Conservation (phyloP, 2,888 invertebrate species). For the Scaptomyza tumidula region DNA sequence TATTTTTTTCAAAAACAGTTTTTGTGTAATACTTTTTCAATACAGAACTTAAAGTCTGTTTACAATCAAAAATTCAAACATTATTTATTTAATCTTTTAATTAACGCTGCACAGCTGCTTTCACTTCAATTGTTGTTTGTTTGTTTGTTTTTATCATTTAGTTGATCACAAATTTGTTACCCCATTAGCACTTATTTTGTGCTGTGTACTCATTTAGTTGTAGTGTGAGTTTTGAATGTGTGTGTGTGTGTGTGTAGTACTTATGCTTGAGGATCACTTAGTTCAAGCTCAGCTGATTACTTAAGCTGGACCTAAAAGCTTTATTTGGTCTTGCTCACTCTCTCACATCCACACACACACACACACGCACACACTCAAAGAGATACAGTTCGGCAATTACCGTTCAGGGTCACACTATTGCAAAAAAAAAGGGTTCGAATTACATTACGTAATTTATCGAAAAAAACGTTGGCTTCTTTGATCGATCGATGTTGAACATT, state of each 20-base stretch:
- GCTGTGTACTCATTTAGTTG: conserved; percentile 21
- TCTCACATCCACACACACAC: conserved; percentile 5
- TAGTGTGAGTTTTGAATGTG: neutral
- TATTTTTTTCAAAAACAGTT: too few species aligned
- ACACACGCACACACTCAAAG: neutral
- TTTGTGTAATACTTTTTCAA: too few species aligned
- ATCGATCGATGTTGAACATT: neutral
- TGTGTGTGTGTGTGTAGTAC: conserved; percentile 7
- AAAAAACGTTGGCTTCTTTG: conserved; percentile 5
- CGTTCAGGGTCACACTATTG: conserved; percentile 50
- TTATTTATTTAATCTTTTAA: neutral
- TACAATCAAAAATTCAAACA: neutral
- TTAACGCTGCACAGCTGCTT: conserved; percentile 1
- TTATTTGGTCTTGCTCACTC: conserved; percentile 12
- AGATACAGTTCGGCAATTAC: conserved; percentile 21
- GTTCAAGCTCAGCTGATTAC: conserved; percentile 63
- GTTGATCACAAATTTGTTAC: neutral
- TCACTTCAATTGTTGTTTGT: conserved; percentile 4
- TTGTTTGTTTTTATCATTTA: neutral
- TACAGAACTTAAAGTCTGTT: neutral
- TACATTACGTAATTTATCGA: conserved; percentile 51
- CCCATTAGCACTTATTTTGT: conserved; percentile 15
- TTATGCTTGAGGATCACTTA: conserved; percentile 52
- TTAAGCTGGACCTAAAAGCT: conserved; percentile 45
- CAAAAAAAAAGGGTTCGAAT: conserved; percentile 37